Base-by-base conservation (phyloP, 2,888 invertebrate species). In the Ormyrus thymus region DNA sequence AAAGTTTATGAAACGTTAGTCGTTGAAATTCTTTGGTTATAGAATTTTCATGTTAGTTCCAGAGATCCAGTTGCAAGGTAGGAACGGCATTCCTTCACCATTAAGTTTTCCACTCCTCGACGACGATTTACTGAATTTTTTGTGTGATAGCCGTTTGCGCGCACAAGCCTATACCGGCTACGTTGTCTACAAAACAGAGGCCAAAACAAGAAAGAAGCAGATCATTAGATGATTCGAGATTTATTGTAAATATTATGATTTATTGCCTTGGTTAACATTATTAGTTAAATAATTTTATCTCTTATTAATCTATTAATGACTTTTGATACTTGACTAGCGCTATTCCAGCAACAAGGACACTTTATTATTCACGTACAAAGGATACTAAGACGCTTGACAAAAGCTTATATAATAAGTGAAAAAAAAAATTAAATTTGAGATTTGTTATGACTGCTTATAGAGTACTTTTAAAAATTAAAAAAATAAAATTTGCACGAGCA, bases 151-250 rank as follows among this genome's bases (percentile, higher is more conserved):
- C 83, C 80, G 85, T 86, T 83, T 87, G 86, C 69, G 85, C 83
- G 50, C 82, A 83, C 78, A 87, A 81, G 70, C 84, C 82, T 84
- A 87, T 84, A 83, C 86, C 86, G 83, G 85, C 84, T 81, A 85
- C 83, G 81, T 87, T 83, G 76, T 86, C 89, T 89, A 84, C 83
- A 85, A 85, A 66, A 69, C 6, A 50, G 65, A 70, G 84, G 83
- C 78, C 79, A 84, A 84, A 84, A 84, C 43, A 81, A 53, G 78
- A 78, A 84, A 84, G 61, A 83, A 84, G 56, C 76, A 82, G 83
- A 83, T 29, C 29, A 84, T 85, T 85, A 84, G 83, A 79, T 15
- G 66, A 81, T 83, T 79, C 45, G 68, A 50, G 51, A 15, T 65
- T 58, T 58, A 62, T 62, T 69, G 15, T 74, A 77, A 64, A 80